Conservation (phyloP, 2,888 invertebrate species). For the Cylloceria caligata region DNA sequence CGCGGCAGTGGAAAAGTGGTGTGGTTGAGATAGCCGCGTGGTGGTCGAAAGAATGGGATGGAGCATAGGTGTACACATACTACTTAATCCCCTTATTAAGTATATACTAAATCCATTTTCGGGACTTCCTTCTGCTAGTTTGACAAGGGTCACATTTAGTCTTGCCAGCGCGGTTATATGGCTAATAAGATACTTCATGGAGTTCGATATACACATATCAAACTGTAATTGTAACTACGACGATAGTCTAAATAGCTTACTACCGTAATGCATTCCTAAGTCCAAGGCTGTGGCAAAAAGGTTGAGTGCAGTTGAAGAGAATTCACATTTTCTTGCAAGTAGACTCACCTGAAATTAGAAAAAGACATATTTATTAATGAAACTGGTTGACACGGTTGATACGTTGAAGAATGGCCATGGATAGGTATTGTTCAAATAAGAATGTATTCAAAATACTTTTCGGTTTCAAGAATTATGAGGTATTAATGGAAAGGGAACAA, state of each 20-base stretch:
- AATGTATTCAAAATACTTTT: no score
- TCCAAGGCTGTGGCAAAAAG: not conserved
- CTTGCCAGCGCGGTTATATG: conserved; percentile 45
- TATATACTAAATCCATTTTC: no score
- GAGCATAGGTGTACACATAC: no score
- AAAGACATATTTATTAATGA: conserved; percentile 24
- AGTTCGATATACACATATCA: conserved; percentile 26
- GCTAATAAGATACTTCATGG: conserved; percentile 52
- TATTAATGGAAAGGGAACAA: no score
- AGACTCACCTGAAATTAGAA: conserved; percentile 68
- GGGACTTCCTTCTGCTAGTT: no score
- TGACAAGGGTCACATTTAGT: no score
- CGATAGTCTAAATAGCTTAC: conserved; percentile 11
- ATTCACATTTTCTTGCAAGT: conserved; percentile 14
- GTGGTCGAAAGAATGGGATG: no score
- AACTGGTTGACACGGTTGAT: not conserved
- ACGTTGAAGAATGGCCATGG: not conserved
- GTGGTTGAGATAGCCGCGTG: no score
- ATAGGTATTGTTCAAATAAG: no score
- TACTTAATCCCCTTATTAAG: no score
- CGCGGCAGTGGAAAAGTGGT: no score
- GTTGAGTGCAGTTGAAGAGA: not conserved
- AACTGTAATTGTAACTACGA: conserved; percentile 28
- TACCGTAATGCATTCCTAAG: conserved; percentile 43
- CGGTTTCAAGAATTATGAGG: no score